A percentile compares a stretch with the other conserved stretches of the same genome.
Conservation (phyloP, 2,797 vertebrate species). For the Darevskia nairensis region DNA sequence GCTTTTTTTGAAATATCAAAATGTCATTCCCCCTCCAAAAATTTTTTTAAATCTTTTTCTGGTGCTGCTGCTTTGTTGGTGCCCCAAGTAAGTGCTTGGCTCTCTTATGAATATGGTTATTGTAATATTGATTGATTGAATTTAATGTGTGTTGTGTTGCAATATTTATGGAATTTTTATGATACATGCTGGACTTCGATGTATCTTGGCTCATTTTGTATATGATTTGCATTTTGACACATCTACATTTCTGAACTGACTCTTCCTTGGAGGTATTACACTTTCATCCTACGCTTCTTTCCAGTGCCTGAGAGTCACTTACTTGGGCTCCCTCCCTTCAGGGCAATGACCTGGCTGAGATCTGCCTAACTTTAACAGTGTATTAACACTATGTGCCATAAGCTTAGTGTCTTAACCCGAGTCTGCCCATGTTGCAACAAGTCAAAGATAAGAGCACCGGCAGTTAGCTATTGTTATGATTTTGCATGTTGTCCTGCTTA, state of each 20-base stretch:
- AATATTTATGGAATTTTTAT: neutral
- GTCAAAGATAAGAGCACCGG: neutral
- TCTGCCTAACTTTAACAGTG: neutral
- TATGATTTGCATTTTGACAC: neutral
- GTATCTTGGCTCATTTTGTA: too few species aligned
- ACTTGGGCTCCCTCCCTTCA: neutral
- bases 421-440: neutral
- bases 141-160: too few species aligned
- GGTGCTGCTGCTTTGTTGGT: too few species aligned
- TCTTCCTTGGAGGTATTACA: neutral
- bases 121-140: too few species aligned
- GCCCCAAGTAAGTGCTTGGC: too few species aligned
- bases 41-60: too few species aligned
- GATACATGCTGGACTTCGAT: neutral
- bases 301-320: neutral
- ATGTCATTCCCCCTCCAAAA: too few species aligned
- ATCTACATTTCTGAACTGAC: neutral
- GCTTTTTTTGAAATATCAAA: too few species aligned
- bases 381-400: neutral
- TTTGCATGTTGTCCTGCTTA: neutral
- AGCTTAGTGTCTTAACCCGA: neutral
- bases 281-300: neutral
- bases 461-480: neutral
- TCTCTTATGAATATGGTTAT: too few species aligned
- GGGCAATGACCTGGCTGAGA: neutral